phyloP scores from a whole-genome alignment of 2,113 vertebrate genomes.

The Epinephelus lanceolatus region DNA sequence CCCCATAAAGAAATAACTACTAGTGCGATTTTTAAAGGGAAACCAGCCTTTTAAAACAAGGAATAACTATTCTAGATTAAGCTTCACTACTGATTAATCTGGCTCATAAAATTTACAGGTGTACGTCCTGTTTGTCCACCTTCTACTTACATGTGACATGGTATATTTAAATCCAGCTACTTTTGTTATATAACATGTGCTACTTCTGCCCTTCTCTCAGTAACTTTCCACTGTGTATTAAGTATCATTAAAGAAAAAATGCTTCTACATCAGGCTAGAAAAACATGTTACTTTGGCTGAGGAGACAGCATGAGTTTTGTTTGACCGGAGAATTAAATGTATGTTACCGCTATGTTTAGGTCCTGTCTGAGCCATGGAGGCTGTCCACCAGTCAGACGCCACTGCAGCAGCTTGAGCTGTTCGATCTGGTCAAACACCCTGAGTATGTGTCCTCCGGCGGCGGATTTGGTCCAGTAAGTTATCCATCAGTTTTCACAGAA shows the following conservation, averaged over 20 bases:
- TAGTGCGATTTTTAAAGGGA: not conserved
- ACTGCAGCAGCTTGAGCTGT: constrained; percentile 90
- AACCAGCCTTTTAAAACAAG: not conserved
- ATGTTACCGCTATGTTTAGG: constrained; percentile 79
- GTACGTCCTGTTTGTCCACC: not conserved
- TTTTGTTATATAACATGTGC: not conserved
- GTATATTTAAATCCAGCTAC: not conserved
- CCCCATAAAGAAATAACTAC: not conserved
- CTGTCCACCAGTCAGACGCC: constrained; percentile 98
- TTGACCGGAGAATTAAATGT: not conserved
- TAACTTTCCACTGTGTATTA: not conserved
- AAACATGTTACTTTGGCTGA: not conserved
- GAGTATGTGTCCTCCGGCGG: constrained; percentile 91
- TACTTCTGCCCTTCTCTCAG: not conserved
- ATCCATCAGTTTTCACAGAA: not conserved
- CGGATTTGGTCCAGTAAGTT: constrained; percentile 95
- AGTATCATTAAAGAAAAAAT: not conserved
- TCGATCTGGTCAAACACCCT: constrained; percentile 89
- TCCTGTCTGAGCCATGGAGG: constrained; percentile 96
- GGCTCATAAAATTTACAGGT: not conserved
- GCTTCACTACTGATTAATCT: not conserved
- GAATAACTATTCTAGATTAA: not conserved
- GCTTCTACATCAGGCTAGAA: not conserved
- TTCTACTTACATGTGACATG: not conserved
- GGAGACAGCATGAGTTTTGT: not conserved